phyloP scores from a whole-genome alignment of 2,797 vertebrate genomes.

The Knipowitschia caucasica region DNA sequence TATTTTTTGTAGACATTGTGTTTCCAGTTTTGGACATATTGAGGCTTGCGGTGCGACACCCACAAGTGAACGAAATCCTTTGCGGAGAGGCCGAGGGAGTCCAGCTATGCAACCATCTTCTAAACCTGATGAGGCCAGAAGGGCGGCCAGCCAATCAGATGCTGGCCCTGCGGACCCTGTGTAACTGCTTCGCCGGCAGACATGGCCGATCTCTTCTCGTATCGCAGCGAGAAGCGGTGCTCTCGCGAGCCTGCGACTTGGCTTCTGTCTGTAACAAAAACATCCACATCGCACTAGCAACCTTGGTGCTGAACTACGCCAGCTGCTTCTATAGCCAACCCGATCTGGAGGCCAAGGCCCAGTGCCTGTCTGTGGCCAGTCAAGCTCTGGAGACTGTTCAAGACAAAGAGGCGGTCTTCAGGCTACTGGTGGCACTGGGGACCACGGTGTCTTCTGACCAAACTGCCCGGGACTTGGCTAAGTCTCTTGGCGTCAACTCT shows the following conservation, averaged over 20 bases:
- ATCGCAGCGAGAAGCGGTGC: constrained; percentile 86
- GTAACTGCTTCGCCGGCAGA: constrained; percentile 89
- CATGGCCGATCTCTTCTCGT: constrained; percentile 86
- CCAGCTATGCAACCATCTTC: constrained; percentile 87
- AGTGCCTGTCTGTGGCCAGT: constrained; percentile 92
- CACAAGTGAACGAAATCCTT: constrained; percentile 88
- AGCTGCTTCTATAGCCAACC: constrained; percentile 84
- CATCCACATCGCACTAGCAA: constrained; percentile 93
- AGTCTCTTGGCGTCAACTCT: constrained; percentile 89
- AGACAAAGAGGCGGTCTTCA: constrained; percentile 96
- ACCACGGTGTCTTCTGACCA: constrained; percentile 88
- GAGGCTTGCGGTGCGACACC: constrained; percentile 90
- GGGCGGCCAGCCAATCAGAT: constrained; percentile 94
- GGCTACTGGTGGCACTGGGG: constrained; percentile 94
- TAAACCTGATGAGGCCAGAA: constrained; percentile 85
- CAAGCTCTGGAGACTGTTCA: constrained; percentile 90
- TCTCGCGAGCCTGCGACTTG: constrained; percentile 86
- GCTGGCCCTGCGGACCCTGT: constrained; percentile 91
- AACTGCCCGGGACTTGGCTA: constrained; percentile 90
- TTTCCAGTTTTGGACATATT: constrained; percentile 96
- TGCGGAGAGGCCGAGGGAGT: constrained; percentile 87
- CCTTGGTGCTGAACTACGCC: constrained; percentile 91
- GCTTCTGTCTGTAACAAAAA: constrained; percentile 88
- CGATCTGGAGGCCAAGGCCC: constrained; percentile 93
- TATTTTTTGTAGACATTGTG: constrained; percentile 82